Base-by-base conservation (phyloP, 2,113 vertebrate genomes). In the Pipra filicauda region DNA sequence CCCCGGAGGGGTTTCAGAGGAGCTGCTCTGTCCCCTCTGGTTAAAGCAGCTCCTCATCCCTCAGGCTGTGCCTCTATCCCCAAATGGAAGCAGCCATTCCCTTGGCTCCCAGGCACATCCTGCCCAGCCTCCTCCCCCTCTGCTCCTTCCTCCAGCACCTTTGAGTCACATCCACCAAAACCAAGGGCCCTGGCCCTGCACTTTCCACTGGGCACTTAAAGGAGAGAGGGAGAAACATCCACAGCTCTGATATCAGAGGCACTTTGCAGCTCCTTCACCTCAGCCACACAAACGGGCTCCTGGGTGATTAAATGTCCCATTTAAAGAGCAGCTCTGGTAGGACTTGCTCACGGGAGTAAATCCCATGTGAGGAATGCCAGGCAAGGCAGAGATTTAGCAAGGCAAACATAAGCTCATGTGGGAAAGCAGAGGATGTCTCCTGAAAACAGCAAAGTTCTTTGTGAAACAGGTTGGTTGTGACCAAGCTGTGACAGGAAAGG, bases 21-120 rank as follows among this genome's bases (percentile, higher is more conserved):
- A 13, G 37, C 78, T 5, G 4, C 35, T 62, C 62, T 15, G 81
- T 76, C 64, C 76, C 51, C 51, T 9, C 49, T 51, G 69, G 49
- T 74, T 51, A 58, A 28, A 82, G 59, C 82, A 49, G 37, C 92
- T 96, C 96, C 94, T 55, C 44, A 3, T 90, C 77, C 95, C 64
- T 22, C 88, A 54, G 80, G 88, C 95, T 80, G 12, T 73, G 79
- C 84, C 5, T 35, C 30, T 12, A 48, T 9, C 30, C 5, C 6
- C 30, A 10, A 3, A 43, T 93, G 95, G 75, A 82, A 96, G 86
- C 31, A 83, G 95, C 78, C 70, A 54, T 97, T 86, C 72, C 74
- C 89, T 81, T 57, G 81, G 95, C 93, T 80, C 82, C 58, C 26
- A 77, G 67, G 85, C 88, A 92, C 79, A 95, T 95, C 96, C 97